phyloP scores from a whole-genome alignment of 2,113 vertebrate species.

The Ahaetulla prasina region DNA sequence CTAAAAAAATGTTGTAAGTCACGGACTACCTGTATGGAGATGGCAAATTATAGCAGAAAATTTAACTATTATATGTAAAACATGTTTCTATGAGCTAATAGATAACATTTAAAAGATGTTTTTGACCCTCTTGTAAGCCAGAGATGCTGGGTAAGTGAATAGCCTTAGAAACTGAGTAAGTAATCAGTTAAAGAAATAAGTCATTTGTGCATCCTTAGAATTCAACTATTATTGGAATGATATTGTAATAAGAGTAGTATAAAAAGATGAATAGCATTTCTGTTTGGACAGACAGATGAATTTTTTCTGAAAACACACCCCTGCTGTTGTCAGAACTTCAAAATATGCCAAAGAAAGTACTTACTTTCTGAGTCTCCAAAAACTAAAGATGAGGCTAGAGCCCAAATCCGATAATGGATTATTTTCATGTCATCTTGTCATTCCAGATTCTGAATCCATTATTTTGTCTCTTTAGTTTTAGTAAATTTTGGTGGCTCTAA shows the following conservation, averaged over 20 bases:
- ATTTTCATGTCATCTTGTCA: too few relatives aligned
- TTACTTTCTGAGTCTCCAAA: neutral
- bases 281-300: neutral
- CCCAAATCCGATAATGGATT: too few relatives aligned
- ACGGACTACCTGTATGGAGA: neutral
- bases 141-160: neutral
- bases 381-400: neutral
- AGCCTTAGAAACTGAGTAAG: neutral
- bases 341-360: neutral
- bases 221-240: neutral
- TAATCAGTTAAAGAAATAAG: neutral
- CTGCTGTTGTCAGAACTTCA: neutral
- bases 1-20: too few relatives aligned
- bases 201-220: neutral
- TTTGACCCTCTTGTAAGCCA: neutral
- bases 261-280: neutral
- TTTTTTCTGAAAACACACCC: neutral
- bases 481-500: too few relatives aligned
- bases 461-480: too few relatives aligned
- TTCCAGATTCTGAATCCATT: too few relatives aligned
- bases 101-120: neutral
- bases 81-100: neutral
- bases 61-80: neutral
- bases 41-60: neutral
- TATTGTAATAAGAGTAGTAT: neutral